Conservation (phyloP, 2,888 invertebrate species). For the Periphyllus acericola region DNA sequence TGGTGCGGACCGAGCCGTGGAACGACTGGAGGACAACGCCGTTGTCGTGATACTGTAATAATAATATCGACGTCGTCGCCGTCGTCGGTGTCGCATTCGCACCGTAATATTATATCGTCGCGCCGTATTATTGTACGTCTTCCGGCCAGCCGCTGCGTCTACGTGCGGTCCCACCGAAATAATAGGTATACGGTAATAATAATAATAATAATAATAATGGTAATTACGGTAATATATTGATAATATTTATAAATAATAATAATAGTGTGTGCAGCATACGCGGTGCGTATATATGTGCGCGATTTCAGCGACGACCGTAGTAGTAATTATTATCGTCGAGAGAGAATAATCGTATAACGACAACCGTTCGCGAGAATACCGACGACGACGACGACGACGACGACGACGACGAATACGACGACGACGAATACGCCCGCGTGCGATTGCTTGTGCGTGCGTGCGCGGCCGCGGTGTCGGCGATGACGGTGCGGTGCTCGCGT, state of each 20-base stretch:
- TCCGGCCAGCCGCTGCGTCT: no score
- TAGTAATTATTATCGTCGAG: no score
- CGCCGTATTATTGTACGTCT: no score
- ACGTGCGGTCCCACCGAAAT: no score
- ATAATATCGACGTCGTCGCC: not conserved
- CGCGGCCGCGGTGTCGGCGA: not conserved
- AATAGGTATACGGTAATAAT: no score
- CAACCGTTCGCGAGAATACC: not conserved
- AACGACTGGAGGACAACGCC: not conserved
- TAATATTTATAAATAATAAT: no score
- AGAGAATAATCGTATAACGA: no score
- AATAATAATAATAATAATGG: no score
- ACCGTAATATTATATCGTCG: no score
- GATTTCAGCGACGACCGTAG: not conserved
- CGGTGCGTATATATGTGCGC: not conserved
- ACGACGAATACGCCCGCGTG: slow-evolving; percentile 4
- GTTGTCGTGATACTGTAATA: not conserved
- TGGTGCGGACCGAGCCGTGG: slow-evolving; percentile 44
- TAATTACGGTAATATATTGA: no score
- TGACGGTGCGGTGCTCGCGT: not conserved
- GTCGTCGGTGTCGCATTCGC: not conserved
- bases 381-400: not conserved
- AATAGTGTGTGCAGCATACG: no score
- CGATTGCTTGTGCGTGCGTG: not conserved
- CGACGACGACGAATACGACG: not conserved